Evolutionary conservation across 2,888 invertebrate genomes (phyloP).

Genomic region (Plemyria rubiginata): DNA sequence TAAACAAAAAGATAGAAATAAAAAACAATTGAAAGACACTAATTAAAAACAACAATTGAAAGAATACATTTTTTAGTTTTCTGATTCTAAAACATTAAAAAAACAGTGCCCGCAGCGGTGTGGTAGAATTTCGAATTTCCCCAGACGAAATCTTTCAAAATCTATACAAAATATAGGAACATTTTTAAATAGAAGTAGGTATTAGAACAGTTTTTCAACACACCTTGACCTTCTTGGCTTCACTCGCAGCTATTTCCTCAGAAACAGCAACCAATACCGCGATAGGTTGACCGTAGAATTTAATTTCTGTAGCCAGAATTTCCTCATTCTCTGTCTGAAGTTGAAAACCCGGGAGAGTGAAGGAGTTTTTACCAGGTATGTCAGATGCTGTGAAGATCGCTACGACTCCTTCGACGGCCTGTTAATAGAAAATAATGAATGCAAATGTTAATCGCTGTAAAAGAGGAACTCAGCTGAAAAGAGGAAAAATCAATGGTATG

Average conservation of each 20-base stretch:
- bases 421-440: constrained; percentile 40
- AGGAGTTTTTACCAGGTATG: constrained; percentile 88
- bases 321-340: constrained; percentile 74
- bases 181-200: no score
- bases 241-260: constrained; percentile 81
- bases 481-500: no score
- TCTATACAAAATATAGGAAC: no score
- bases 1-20: no score
- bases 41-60: no score
- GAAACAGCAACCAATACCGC: constrained; percentile 88
- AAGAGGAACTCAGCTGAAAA: no score
- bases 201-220: neutral
- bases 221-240: constrained; percentile 82
- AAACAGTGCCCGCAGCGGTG: no score
- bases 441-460: neutral
- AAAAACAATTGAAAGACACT: no score
- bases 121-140: no score
- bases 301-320: constrained; percentile 82
- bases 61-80: no score
- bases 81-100: no score
- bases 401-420: constrained; percentile 87
- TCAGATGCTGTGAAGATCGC: constrained; percentile 87
- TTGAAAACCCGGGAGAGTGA: constrained; percentile 64
- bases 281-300: constrained; percentile 88
- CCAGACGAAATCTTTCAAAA: no score